These are phyloP conservation scores for Coboldia fuscipes DNA, from an alignment of 1,140 invertebrate genomes.

Conservation along the genomic window DNA sequence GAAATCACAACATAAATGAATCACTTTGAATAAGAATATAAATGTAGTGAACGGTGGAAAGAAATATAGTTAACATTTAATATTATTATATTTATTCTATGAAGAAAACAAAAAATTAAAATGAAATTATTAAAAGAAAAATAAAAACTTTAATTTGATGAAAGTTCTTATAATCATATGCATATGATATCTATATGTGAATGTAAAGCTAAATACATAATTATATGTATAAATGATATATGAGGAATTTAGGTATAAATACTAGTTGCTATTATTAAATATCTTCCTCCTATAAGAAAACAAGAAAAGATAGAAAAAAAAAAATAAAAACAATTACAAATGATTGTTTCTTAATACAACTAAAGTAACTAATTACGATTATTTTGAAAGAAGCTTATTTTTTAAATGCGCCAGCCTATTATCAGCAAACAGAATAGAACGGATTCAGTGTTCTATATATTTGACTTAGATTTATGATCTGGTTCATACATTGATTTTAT, in stretches of 20 bases:
- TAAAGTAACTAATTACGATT: too few relatives aligned
- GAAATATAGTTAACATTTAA: slow-evolving; percentile 5
- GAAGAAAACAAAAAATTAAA: background rate
- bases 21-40: too few relatives aligned
- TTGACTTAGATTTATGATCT: too few relatives aligned
- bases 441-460: too few relatives aligned
- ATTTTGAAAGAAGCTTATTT: too few relatives aligned
- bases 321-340: background rate
- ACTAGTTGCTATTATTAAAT: slow-evolving; percentile 7
- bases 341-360: too few relatives aligned
- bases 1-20: too few relatives aligned
- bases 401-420: too few relatives aligned
- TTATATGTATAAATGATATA: slow-evolving; percentile 8
- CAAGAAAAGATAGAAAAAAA: slow-evolving; percentile 5
- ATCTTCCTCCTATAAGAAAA: slow-evolving; percentile 3
- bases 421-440: too few relatives aligned
- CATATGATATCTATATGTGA: slow-evolving; percentile 12
- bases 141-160: slow-evolving; percentile 13
- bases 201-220: slow-evolving; percentile 7
- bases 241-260: slow-evolving; percentile 6
- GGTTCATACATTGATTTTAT: too few relatives aligned
- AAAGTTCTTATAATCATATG: slow-evolving; percentile 5
- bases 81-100: slow-evolving; percentile 7
- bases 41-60: too few relatives aligned
- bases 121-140: slow-evolving; percentile 4